Evolutionary conservation across 2,797 vertebrate species (phyloP), one percentile per base, ranked within the genome.

Genomic region (Lacerta agilis): DNA sequence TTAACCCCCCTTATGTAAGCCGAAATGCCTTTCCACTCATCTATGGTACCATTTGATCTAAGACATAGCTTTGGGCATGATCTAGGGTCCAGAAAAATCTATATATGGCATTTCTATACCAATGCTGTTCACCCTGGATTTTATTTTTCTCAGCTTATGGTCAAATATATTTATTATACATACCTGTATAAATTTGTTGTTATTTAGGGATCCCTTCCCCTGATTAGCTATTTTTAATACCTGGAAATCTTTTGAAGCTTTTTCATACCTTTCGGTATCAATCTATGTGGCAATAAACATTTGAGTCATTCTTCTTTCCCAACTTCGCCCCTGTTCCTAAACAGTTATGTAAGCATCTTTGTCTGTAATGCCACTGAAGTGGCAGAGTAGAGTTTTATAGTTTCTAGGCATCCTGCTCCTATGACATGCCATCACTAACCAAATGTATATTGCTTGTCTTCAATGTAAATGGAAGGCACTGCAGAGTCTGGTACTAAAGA

Each of bases 261-360:
- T n/a, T 49, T 83, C 85, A n/a, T 27, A 73, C 25, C 83, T 80
- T 72, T 89, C 92, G 25, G 23, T 77, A 84, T 83, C 33, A 79
- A 61, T 90, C 64, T 29, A 15, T 86, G 55, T 84, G 82, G 84
- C 41, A 93, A 66, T 87, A 76, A 55, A 80, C 86, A 88, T 9
- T 83, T 43, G 33, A 69, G 36, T 8, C 78, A 86, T 88, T 92
- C 90, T 76, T 67, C 83, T 87, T 89, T 87, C 1, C 43, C 27
- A 29, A 55, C 13, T 15, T 55, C 11, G 3, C 49, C 13, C 49
- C 25, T 17, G 3, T 69, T 69, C 64, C 38, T 69, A 41, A 82
- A 45, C 38, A 45, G 36, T 67, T 82, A 13, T 82, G 81, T 41
- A 69, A 5, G 15, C 18, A 67, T 82, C 6, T n/a, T 36, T 66